phyloP scores from a whole-genome alignment of 2,888 invertebrate species.

The Drosophila imparisetae region DNA sequence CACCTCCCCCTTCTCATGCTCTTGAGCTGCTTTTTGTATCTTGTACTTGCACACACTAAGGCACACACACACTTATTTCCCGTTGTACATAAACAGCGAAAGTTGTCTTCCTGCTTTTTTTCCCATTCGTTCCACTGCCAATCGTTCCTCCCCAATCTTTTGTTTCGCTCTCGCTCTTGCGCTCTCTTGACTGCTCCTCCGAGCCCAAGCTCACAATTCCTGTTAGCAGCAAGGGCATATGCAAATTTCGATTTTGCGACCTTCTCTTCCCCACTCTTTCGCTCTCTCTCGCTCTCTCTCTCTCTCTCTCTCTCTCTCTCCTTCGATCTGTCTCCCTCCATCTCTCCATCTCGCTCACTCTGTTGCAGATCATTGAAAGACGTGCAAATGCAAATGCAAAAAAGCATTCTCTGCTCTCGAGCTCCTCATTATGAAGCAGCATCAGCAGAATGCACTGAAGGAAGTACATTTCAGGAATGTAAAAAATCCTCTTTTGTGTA shows the following conservation, averaged over 20 bases:
- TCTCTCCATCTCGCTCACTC: conserved; percentile 2
- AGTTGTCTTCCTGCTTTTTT: conserved; percentile 81
- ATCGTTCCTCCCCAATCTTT: conserved; percentile 35
- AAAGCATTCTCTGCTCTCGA: background rate
- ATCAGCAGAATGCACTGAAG: background rate
- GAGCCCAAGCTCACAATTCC: conserved; percentile 43
- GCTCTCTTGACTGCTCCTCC: conserved; percentile 15
- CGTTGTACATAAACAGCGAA: conserved; percentile 75
- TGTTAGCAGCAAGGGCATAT: conserved; percentile 66
- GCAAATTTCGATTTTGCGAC: conserved; percentile 51
- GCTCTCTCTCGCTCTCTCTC: conserved; percentile 4
- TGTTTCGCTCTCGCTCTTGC: conserved; percentile 22
- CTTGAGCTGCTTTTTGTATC: conserved; percentile 34
- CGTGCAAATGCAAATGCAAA: background rate
- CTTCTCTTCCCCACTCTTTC: conserved; percentile 38
- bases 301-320: background rate
- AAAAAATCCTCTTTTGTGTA: background rate
- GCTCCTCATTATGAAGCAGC: background rate
- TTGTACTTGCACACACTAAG: conserved; percentile 11
- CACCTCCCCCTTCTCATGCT: conserved; percentile 7
- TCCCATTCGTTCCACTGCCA: conserved; percentile 32
- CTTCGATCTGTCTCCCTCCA: background rate
- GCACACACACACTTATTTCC: conserved; percentile 31
- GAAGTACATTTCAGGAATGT: conserved; percentile 4
- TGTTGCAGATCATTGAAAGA: conserved; percentile 12